Conservation (phyloP, 2,113 vertebrate species). For the Zonotrichia leucophrys region DNA sequence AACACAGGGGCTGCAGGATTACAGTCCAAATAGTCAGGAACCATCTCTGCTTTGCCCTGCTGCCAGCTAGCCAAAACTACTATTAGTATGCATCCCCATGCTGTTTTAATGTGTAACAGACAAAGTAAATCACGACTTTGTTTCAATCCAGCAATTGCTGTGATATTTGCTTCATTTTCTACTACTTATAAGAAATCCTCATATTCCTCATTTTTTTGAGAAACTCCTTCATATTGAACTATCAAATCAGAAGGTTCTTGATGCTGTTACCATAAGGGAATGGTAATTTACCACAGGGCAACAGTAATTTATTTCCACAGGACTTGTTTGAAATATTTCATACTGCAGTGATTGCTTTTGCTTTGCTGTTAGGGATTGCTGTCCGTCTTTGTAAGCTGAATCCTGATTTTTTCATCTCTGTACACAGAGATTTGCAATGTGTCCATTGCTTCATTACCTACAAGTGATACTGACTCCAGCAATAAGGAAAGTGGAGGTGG, state of each 20-base stretch:
- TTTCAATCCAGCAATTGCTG: background rate
- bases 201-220: background rate
- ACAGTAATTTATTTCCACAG: background rate
- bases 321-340: background rate
- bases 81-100: background rate
- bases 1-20: accelerated
- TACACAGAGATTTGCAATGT: background rate
- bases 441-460: background rate
- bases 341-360: background rate
- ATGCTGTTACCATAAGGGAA: background rate
- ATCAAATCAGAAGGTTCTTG: background rate
- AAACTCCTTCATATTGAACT: background rate
- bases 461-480: background rate
- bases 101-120: background rate
- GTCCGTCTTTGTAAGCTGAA: background rate
- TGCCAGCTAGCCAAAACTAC: background rate
- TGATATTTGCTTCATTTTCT: background rate
- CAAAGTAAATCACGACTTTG: background rate
- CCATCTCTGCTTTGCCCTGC: background rate
- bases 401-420: background rate
- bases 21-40: background rate
- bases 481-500: background rate
- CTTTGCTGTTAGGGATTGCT: background rate
- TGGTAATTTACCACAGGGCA: background rate
- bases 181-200: background rate